Evolutionary conservation across 1,140 invertebrate species (phyloP).

Genomic region (Parasteatoda tepidariorum): DNA sequence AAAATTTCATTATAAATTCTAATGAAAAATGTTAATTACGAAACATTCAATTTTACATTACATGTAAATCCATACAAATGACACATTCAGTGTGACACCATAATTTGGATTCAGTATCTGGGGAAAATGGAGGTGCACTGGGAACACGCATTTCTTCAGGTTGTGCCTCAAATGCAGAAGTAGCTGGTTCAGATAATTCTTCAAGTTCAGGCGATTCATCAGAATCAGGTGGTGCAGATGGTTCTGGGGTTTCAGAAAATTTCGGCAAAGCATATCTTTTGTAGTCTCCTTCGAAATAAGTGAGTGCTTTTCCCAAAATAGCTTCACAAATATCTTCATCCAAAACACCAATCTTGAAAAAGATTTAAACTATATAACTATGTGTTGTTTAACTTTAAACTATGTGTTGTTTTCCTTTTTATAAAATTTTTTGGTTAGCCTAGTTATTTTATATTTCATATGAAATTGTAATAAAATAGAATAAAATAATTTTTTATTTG

Average conservation of each 20-base stretch:
- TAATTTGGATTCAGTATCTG: slow-evolving; percentile 30
- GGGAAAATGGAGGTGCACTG: slow-evolving; percentile 36
- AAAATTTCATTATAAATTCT: background rate
- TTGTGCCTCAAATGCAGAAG: background rate
- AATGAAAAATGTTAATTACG: background rate
- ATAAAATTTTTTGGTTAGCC: no score
- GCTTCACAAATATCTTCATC: slow-evolving; percentile 25
- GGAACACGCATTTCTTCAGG: background rate
- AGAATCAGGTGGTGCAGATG: slow-evolving; percentile 11
- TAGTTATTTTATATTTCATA: no score
- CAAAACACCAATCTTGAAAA: slow-evolving; percentile 38
- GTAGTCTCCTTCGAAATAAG: background rate
- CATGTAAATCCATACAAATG: slow-evolving; percentile 47
- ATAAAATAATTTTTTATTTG: no score
- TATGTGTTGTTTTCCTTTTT: no score
- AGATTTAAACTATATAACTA: background rate
- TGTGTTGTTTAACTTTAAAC: no score
- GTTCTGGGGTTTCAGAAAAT: background rate
- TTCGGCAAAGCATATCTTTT: slow-evolving; percentile 6
- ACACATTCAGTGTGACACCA: slow-evolving; percentile 57
- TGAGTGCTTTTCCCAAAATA: slow-evolving; percentile 25
- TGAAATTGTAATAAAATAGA: no score
- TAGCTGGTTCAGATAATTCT: background rate
- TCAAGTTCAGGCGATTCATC: background rate
- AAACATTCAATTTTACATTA: slow-evolving; percentile 3